phyloP scores from a whole-genome alignment of 2,888 invertebrate genomes.

The Patella caerulea region DNA sequence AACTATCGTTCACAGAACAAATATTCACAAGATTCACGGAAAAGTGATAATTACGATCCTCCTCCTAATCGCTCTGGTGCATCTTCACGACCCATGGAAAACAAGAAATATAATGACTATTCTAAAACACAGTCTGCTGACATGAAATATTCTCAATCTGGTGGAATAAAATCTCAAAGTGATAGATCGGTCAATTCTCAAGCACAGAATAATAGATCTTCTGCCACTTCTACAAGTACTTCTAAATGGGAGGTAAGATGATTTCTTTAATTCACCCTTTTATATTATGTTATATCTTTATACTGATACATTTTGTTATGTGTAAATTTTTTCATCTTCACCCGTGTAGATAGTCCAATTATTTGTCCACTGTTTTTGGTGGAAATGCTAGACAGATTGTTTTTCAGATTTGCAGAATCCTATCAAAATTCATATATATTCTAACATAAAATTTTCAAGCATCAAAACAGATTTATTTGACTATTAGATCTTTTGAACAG shows the following conservation, averaged over 20 bases:
- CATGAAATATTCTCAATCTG: conserved; percentile 26
- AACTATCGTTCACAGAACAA: conserved; percentile 10
- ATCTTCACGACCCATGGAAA: conserved; percentile 19
- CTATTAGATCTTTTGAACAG: no score
- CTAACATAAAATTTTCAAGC: no score
- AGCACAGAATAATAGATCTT: not conserved
- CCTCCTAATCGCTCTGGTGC: not conserved
- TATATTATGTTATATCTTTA: no score
- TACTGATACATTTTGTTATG: no score
- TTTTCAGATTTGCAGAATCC: no score
- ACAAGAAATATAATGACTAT: conserved; percentile 25
- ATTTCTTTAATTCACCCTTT: no score
- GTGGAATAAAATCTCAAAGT: conserved; percentile 27
- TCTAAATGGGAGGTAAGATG: not conserved
- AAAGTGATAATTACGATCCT: conserved; percentile 27
- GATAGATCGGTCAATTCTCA: conserved; percentile 3
- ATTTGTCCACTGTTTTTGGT: no score
- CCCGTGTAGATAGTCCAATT: no score
- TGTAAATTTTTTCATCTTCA: no score
- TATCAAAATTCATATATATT: no score
- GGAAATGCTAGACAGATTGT: no score
- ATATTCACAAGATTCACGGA: conserved; percentile 30
- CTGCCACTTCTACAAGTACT: not conserved
- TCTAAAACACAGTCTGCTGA: conserved; percentile 26
- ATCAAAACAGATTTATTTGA: no score